Evolutionary conservation across 2,888 invertebrate genomes (phyloP).

Genomic region (Camptogramma bilineatum): DNA sequence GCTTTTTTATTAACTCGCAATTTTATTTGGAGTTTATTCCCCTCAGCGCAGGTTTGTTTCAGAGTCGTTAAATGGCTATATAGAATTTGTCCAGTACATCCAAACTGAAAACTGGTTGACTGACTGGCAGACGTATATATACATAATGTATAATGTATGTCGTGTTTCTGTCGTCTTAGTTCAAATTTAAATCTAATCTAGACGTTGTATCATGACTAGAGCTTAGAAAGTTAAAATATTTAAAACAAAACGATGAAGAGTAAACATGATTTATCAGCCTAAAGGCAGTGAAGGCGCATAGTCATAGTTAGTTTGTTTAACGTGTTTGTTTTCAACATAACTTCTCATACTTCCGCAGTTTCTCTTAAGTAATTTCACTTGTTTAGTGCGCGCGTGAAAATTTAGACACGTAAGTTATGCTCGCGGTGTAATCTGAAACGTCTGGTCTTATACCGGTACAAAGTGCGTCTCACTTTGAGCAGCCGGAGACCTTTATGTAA

Average conservation of each 20-base stretch:
- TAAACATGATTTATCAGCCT: slow-evolving; percentile 28
- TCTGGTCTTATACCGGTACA: slow-evolving; percentile 18
- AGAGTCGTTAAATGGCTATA: not conserved
- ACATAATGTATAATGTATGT: too few species aligned
- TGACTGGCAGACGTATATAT: too few species aligned
- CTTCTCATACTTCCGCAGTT: slow-evolving; percentile 41
- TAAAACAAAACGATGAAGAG: slow-evolving; percentile 12
- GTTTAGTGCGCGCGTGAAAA: slow-evolving; percentile 34
- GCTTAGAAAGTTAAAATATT: not conserved
- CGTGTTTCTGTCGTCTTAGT: too few species aligned
- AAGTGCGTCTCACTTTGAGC: slow-evolving; percentile 15
- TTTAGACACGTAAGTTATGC: slow-evolving; percentile 30
- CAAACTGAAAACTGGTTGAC: too few species aligned
- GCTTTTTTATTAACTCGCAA: not conserved
- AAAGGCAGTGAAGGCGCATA: slow-evolving; percentile 27
- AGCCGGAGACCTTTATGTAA: slow-evolving; percentile 22
- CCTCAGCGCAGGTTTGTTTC: not conserved
- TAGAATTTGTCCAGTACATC: not conserved
- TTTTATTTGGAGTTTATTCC: slow-evolving; percentile 1
- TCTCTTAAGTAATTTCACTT: slow-evolving; percentile 40
- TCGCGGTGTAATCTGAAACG: slow-evolving; percentile 21
- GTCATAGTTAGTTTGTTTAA: slow-evolving; percentile 34
- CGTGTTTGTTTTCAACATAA: slow-evolving; percentile 38
- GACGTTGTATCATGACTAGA: not conserved
- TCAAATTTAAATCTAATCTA: not conserved